Conservation (phyloP, 2,797 vertebrate genomes). For the Telmatherina bonti region DNA sequence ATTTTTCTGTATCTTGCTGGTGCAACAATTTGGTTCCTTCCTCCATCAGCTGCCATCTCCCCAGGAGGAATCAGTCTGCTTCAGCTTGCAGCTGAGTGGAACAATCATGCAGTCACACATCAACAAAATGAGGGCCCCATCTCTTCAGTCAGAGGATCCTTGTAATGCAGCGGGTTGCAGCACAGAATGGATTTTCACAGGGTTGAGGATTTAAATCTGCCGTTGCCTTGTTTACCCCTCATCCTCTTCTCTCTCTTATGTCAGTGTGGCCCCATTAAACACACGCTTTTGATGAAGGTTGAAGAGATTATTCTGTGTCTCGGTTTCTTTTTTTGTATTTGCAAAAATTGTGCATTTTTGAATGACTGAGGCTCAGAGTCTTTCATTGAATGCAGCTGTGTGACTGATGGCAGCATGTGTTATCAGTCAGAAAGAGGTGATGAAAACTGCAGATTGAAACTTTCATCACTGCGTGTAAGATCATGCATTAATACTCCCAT, state of each 20-base stretch:
- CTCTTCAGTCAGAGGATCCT: constrained; percentile 37
- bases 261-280: neutral
- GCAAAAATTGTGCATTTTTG: neutral
- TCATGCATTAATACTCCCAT: constrained; percentile 8
- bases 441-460: neutral
- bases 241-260: too few species aligned
- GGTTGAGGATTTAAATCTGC: constrained; percentile 30
- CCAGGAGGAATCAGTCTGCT: constrained; percentile 59
- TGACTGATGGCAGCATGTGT: neutral
- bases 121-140: constrained; percentile 56
- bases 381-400: neutral
- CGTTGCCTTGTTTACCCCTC: constrained; percentile 4
- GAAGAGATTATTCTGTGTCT: neutral
- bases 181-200: constrained; percentile 32
- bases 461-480: neutral
- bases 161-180: constrained; percentile 34
- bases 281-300: neutral
- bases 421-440: neutral
- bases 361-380: neutral
- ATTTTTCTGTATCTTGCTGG: constrained; percentile 6
- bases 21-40: constrained; percentile 31
- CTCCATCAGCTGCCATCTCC: constrained; percentile 58
- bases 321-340: neutral
- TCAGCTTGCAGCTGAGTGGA: constrained; percentile 61
- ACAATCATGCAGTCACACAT: constrained; percentile 73